Conservation (phyloP, 2,888 invertebrate genomes). For the Dusona sp. region DNA sequence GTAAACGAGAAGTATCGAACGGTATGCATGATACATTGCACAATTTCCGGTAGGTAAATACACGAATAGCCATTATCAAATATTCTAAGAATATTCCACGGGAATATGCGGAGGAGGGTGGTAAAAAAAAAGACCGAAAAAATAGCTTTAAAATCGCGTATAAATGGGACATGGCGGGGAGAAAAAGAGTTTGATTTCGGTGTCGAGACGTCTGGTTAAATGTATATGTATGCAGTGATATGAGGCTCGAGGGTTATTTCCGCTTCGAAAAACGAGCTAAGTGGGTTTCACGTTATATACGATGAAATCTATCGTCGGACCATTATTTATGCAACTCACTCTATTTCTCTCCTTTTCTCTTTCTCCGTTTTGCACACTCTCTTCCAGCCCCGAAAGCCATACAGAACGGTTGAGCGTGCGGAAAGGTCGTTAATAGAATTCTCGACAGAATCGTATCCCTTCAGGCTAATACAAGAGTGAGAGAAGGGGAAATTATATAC, state of each 20-base stretch:
- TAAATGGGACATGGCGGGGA: background rate
- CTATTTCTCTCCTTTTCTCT: background rate
- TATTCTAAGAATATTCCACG: slow-evolving; percentile 2
- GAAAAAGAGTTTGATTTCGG: background rate
- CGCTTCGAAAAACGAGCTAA: slow-evolving; percentile 64
- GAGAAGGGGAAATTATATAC: background rate
- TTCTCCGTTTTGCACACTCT: background rate
- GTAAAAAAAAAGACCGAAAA: background rate
- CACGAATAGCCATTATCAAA: slow-evolving; percentile 5
- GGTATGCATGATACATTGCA: slow-evolving; percentile 1
- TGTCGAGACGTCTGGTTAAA: slow-evolving; percentile 11
- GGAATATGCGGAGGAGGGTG: background rate
- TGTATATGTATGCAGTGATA: slow-evolving; percentile 15
- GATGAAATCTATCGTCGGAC: slow-evolving; percentile 64
- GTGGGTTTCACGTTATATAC: slow-evolving; percentile 61
- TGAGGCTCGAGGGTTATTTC: slow-evolving; percentile 62
- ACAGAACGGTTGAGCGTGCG: slow-evolving; percentile 52
- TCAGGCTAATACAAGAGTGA: slow-evolving; percentile 48
- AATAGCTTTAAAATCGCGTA: background rate
- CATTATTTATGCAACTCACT: slow-evolving; percentile 64
- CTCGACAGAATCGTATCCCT: slow-evolving; percentile 63
- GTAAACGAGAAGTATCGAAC: slow-evolving; percentile 29
- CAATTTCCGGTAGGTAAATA: background rate
- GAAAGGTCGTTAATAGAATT: slow-evolving; percentile 68
- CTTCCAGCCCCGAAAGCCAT: slow-evolving; percentile 19